phyloP scores from a whole-genome alignment of 2,797 vertebrate genomes.

The Periophthalmus magnuspinnatus region DNA sequence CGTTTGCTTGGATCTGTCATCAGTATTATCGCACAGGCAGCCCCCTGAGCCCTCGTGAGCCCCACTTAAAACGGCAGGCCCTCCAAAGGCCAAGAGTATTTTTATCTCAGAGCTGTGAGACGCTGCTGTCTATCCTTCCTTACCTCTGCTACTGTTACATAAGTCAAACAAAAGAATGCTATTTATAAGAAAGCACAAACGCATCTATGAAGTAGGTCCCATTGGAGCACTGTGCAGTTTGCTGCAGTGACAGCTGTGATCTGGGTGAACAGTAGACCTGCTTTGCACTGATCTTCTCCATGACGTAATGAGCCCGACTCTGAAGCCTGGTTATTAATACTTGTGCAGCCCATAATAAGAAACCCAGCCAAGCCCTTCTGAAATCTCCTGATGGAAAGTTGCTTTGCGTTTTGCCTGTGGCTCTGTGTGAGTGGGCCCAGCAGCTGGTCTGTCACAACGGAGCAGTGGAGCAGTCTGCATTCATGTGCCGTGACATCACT shows the following conservation, averaged over 20 bases:
- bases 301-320: slow-evolving; percentile 23
- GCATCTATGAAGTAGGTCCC: not conserved
- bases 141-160: not conserved
- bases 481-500: slow-evolving; percentile 61
- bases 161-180: not conserved
- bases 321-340: slow-evolving; percentile 39
- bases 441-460: slow-evolving; percentile 68
- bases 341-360: slow-evolving; percentile 18
- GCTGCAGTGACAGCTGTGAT: not conserved
- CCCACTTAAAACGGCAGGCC: slow-evolving; percentile 43
- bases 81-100: slow-evolving; percentile 73
- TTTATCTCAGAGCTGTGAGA: slow-evolving; percentile 54
- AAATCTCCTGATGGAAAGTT: slow-evolving; percentile 63
- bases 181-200: not conserved
- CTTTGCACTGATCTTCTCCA: not conserved
- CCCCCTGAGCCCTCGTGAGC: slow-evolving; percentile 19
- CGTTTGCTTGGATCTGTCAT: not conserved
- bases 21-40: not conserved
- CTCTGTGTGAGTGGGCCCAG: slow-evolving; percentile 24
- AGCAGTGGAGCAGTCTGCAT: slow-evolving; percentile 47
- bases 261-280: too few species aligned
- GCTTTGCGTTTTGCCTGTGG: slow-evolving; percentile 10
- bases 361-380: slow-evolving; percentile 35
- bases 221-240: not conserved
- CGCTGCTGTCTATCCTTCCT: slow-evolving; percentile 11